Percentiles rank a stretch among this genome's conserved stretches.
Conservation (phyloP, 1,140 invertebrate species). For the Acarapis woodi region DNA sequence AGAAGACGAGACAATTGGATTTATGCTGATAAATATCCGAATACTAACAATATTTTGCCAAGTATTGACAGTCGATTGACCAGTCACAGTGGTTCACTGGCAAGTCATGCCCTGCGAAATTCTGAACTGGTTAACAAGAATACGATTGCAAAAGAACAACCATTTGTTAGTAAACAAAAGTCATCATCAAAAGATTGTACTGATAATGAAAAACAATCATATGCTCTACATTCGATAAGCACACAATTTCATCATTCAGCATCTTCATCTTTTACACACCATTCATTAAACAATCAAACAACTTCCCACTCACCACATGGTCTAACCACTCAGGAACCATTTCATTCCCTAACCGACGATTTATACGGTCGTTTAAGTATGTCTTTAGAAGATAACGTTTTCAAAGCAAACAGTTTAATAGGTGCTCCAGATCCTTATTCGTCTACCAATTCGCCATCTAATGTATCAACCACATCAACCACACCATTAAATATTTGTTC, state of each 20-base stretch:
- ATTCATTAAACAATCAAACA: too few relatives aligned
- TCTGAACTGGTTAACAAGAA: too few relatives aligned
- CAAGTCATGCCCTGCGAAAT: too few relatives aligned
- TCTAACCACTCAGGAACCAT: too few relatives aligned
- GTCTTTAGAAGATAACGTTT: slow-evolving; percentile 53
- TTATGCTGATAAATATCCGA: slow-evolving; percentile 66
- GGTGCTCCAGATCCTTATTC: neutral
- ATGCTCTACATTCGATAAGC: too few relatives aligned
- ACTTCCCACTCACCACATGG: too few relatives aligned
- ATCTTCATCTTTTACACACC: too few relatives aligned
- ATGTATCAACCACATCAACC: neutral
- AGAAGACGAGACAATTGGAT: slow-evolving; percentile 68
- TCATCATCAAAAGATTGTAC: too few relatives aligned
- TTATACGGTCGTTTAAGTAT: slow-evolving; percentile 54
- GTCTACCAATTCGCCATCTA: too few relatives aligned
- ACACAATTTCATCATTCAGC: neutral
- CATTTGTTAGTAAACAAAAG: too few relatives aligned
- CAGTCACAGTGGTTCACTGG: neutral
- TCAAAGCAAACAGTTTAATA: slow-evolving; percentile 29
- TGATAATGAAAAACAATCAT: too few relatives aligned
- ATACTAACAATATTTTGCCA: slow-evolving; percentile 32
- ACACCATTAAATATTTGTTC: neutral
- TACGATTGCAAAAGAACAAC: too few relatives aligned
- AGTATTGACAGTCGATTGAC: slow-evolving; percentile 3
- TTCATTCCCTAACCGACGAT: slow-evolving; percentile 22